Evolutionary conservation across 2,888 invertebrate species (phyloP), one percentile per base, ranked within the genome.

Genomic region (Drosophila paranaensis): DNA sequence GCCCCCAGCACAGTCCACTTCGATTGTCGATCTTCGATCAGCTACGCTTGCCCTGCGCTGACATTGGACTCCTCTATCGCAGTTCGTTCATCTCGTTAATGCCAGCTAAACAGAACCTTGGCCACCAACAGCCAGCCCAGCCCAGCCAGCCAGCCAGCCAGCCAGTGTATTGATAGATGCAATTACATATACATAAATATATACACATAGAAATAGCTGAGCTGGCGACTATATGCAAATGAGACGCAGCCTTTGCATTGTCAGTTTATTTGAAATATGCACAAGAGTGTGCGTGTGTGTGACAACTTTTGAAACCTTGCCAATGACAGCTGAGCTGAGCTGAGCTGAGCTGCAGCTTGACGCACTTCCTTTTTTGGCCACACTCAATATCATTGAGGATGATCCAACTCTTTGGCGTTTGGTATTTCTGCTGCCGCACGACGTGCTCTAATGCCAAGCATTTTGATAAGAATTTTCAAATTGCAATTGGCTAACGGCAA

Each of bases 401-500:
- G 54, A 60, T 46, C 51, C 63, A 62, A 56, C 37, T 68, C 42
- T 11, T 11, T 46, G 46, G 46, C 53, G 27, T 42, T 46, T 45
- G 46, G 16, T n/a, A 48, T 58, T 43, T 45, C 27, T 53, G 35
- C 14, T 8, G 11, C 8, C 8, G 11, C 20, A 20, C 45, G 51
- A 60, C 71, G 63, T 78, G 70, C 56, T 65, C 60, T 69, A 72
- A 83, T 81, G 65, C 50, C 42, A 58, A 58, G 81, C 75, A 81
- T 84, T 84, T 84, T 81, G 79, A 71, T 58, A 79, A 79, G 74
- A 79, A 77, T 80, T 75, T 66, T 74, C 35, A 70, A 76, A 82
- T 82, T 63, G 67, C 68, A 58, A 60, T 43, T 43, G 55, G 14
- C 50, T 79, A 82, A 82, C 77, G 80, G 79, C 53, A 79, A 67